Conservation (phyloP, 2,797 vertebrate species). For the Pygocentrus nattereri region DNA sequence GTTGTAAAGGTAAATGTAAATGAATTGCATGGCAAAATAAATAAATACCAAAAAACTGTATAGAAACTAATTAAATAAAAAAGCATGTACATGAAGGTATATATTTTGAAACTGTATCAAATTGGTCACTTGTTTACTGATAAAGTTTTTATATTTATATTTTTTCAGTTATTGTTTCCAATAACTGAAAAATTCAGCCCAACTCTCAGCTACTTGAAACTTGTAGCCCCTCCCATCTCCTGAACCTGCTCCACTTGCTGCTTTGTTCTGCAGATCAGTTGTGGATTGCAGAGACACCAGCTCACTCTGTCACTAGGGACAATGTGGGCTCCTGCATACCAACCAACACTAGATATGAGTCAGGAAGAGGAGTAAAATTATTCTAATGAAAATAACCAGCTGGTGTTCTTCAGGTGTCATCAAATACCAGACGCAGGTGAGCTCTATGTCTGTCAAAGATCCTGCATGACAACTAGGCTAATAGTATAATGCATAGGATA, state of each 20-base stretch:
- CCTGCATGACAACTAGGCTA: too few relatives aligned
- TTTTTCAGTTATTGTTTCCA: too few relatives aligned
- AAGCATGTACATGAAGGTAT: too few relatives aligned
- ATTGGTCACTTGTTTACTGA: too few relatives aligned
- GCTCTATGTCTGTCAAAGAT: neutral
- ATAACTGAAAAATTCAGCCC: too few relatives aligned
- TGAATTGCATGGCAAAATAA: too few relatives aligned
- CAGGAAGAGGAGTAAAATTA: neutral
- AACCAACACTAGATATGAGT: neutral
- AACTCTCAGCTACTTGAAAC: neutral
- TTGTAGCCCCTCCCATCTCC: slow-evolving; percentile 32
- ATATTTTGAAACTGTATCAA: too few relatives aligned
- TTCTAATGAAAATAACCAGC: neutral
- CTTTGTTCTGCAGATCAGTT: neutral
- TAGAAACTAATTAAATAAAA: too few relatives aligned
- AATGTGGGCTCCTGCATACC: neutral
- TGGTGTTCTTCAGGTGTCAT: neutral
- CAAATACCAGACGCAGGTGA: slow-evolving; percentile 19
- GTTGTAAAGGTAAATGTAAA: too few relatives aligned
- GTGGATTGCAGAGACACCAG: neutral
- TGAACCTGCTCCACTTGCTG: slow-evolving; percentile 16
- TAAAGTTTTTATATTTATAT: too few relatives aligned
- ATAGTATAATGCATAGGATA: neutral
- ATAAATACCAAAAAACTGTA: too few relatives aligned
- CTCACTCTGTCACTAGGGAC: neutral